Conservation (phyloP, 2,113 vertebrate species). For the Osmerus eperlanus region DNA sequence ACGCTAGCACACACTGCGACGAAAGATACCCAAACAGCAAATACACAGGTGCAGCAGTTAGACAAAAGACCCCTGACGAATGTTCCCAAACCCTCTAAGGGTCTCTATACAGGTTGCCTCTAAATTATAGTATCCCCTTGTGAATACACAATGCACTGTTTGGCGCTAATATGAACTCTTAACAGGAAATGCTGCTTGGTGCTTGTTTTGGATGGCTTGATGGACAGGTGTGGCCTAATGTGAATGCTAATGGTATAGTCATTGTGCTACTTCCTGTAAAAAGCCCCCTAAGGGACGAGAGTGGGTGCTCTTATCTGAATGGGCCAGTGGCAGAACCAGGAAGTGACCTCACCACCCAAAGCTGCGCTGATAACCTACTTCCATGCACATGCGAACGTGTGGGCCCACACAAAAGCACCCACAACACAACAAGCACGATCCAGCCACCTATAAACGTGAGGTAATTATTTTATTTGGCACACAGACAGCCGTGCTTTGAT, state of each 20-base stretch:
- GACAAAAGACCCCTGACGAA: slow-evolving; percentile 30
- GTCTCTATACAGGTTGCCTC: slow-evolving; percentile 2
- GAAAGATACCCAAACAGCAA: slow-evolving; percentile 11
- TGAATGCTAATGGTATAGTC: slow-evolving; percentile 51
- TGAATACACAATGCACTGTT: slow-evolving; percentile 26
- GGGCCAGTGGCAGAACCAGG: slow-evolving; percentile 55
- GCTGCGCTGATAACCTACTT: slow-evolving; percentile 47
- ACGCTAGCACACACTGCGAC: slow-evolving; percentile 33
- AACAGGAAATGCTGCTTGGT: slow-evolving; percentile 42
- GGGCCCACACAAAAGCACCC: background rate
- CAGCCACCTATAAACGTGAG: background rate
- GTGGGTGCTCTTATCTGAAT: slow-evolving; percentile 56
- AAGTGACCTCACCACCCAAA: slow-evolving; percentile 66
- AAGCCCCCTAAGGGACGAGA: slow-evolving; percentile 42
- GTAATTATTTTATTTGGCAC: too few species aligned
- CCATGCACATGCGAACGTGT: slow-evolving; percentile 21
- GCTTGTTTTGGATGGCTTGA: slow-evolving; percentile 37
- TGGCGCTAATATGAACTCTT: slow-evolving; percentile 23
- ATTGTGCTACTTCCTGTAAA: slow-evolving; percentile 68
- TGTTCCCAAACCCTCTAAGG: slow-evolving; percentile 13
- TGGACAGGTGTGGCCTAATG: slow-evolving; percentile 34
- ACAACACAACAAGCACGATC: slow-evolving; percentile 9
- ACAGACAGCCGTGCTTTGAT: too few species aligned
- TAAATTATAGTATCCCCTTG: background rate
- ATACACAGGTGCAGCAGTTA: slow-evolving; percentile 29